Evolutionary conservation across 2,797 vertebrate species (phyloP).

Genomic region (Argya squamiceps): DNA sequence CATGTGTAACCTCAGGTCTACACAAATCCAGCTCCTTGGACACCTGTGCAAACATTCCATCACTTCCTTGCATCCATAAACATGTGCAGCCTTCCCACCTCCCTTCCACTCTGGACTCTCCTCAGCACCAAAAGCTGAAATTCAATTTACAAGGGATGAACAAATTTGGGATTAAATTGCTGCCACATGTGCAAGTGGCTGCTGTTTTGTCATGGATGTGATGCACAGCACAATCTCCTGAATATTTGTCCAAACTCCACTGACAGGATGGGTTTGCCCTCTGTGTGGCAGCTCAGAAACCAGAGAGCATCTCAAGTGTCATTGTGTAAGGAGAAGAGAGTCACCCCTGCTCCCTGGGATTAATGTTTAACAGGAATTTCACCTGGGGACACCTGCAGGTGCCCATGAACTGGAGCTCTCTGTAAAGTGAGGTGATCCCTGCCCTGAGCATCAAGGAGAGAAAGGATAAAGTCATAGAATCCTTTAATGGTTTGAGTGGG

Average conservation of each 20-base stretch:
- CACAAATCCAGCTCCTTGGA: neutral
- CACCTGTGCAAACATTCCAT: neutral
- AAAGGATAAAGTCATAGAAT: neutral
- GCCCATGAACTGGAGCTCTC: neutral
- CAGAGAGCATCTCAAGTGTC: neutral
- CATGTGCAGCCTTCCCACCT: neutral
- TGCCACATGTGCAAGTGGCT: neutral
- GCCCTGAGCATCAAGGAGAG: neutral
- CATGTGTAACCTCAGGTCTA: accelerated
- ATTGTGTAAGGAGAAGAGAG: neutral
- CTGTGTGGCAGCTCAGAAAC: neutral
- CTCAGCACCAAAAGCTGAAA: neutral
- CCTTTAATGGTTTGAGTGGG: neutral
- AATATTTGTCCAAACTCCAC: neutral
- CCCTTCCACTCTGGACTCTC: neutral
- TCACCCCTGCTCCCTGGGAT: neutral
- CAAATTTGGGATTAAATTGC: neutral
- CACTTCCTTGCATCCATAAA: neutral
- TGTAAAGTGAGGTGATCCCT: neutral
- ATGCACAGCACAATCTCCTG: neutral
- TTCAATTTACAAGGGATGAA: accelerated
- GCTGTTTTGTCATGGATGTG: accelerated
- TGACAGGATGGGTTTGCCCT: neutral
- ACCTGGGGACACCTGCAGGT: neutral
- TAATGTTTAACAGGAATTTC: neutral